A percentile compares a stretch with the other conserved stretches of the same genome.
phyloP scores from a whole-genome alignment of 2,888 invertebrate genomes.

The Helobdella robusta region DNA sequence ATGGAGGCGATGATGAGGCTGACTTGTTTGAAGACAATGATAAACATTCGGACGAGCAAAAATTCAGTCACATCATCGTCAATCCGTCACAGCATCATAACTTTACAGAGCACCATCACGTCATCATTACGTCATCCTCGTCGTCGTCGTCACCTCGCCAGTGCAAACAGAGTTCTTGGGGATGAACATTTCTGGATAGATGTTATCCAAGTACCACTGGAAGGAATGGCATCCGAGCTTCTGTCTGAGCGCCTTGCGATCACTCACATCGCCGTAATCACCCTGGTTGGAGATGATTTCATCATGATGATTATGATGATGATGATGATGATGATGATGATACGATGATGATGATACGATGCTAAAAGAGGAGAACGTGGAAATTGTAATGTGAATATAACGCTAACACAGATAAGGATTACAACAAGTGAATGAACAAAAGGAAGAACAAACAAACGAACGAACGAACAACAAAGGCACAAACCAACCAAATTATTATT shows the following conservation, averaged over 20 bases:
- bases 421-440: not conserved
- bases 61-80: too few species aligned
- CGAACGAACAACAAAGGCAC: too few species aligned
- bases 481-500: conserved; percentile 70
- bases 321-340: too few species aligned
- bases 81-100: too few species aligned
- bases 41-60: too few species aligned
- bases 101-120: not conserved
- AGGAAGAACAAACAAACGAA: not conserved
- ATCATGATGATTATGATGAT: not conserved
- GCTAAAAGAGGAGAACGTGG: not conserved
- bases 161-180: conserved; percentile 73
- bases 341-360: not conserved
- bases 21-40: too few species aligned
- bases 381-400: not conserved
- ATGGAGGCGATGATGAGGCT: too few species aligned
- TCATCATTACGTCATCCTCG: too few species aligned
- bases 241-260: conserved; percentile 68
- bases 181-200: conserved; percentile 96
- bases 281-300: conserved; percentile 55
- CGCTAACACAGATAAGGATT: not conserved
- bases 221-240: conserved; percentile 86
- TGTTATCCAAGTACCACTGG: conserved; percentile 93
- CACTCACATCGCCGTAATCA: conserved; percentile 84
- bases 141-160: too few species aligned